Conservation (phyloP, 2,797 vertebrate genomes). For the Alfaro cultratus region DNA sequence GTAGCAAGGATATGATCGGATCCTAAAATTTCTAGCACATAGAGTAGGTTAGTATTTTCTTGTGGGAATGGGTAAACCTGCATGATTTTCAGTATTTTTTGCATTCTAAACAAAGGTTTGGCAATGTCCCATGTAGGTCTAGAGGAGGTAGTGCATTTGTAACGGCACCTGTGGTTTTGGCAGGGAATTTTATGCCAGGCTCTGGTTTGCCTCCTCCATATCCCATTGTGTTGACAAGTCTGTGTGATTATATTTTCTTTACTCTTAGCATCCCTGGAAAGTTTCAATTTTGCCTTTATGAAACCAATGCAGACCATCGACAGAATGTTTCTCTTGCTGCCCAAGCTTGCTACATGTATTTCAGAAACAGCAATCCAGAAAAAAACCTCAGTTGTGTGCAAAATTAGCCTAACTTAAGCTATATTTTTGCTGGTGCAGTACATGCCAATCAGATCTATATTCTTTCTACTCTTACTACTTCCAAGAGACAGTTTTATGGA, state of each 20-base stretch:
- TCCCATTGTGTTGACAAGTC: constrained; percentile 13
- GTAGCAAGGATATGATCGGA: constrained; percentile 7
- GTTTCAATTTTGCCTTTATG: constrained; percentile 19
- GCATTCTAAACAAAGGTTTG: constrained; percentile 21
- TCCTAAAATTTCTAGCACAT: constrained; percentile 19
- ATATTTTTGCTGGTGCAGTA: background rate
- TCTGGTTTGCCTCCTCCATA: constrained; percentile 15
- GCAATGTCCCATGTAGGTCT: constrained; percentile 3
- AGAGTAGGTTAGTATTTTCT: constrained; percentile 9
- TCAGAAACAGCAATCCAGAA: constrained; percentile 2
- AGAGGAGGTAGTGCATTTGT: constrained; percentile 16
- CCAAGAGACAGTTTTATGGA: background rate
- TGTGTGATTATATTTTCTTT: constrained; percentile 42
- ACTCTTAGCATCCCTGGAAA: constrained; percentile 26
- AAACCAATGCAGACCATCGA: constrained; percentile 1
- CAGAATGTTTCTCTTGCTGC: constrained; percentile 2
- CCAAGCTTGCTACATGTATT: background rate
- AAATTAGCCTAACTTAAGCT: background rate
- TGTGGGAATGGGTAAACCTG: background rate
- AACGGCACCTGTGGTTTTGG: constrained; percentile 35
- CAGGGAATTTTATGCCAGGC: constrained; percentile 29
- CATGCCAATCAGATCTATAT: background rate
- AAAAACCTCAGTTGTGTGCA: background rate
- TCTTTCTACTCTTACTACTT: background rate
- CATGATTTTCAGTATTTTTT: constrained; percentile 14